Evolutionary conservation across 2,888 invertebrate species (phyloP), one percentile per base, ranked within the genome.

Genomic region (Gasteruption jaculator): DNA sequence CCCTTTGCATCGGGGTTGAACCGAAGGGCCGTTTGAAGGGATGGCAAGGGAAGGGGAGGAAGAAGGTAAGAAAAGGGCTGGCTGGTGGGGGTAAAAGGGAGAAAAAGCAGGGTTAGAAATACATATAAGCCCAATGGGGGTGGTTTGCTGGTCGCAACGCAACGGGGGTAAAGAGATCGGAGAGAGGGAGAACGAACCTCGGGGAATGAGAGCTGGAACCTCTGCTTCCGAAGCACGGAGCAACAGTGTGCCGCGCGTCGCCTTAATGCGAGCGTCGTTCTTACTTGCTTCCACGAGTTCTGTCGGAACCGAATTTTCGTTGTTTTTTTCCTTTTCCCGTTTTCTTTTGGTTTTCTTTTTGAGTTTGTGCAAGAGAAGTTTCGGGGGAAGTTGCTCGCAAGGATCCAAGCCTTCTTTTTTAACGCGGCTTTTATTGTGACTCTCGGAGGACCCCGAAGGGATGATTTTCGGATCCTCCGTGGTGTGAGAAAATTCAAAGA

Each of bases 241-340:
- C 67, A 67, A 68, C 67, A 68, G 67, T 67, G 64, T 68, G 63
- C 60, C 64, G 65, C 63, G 65, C 63, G 63, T 57, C 57, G 55
- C 55, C 57, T 46, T 43, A 37, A 40, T 53, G 59, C 36, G 52
- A 57, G 47, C 41, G 48, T 63, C 50, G 49, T 31, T 48, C 34
- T 16, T 19, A 22, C 39, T 20, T 18, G 26, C 11, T 10, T 30
- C 16, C 5, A 29, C 30, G 33, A 35, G 44, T 32, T 32, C 48
- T 45, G 36, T 37, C 37, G 27, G 38, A 41, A 31, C 39, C 31
- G 43, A 41, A 30, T 27, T 35, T 41, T 27, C 34, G 25, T 35
- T 15, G 14, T 38, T 36, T 30, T 30, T 14, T 25, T 26, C n/a
- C 14, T 15, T 25, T 26, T 8, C 4, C 27, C 24, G 3, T 12